Conservation (phyloP, 2,888 invertebrate genomes). For the Chloroclystis v-ata region DNA sequence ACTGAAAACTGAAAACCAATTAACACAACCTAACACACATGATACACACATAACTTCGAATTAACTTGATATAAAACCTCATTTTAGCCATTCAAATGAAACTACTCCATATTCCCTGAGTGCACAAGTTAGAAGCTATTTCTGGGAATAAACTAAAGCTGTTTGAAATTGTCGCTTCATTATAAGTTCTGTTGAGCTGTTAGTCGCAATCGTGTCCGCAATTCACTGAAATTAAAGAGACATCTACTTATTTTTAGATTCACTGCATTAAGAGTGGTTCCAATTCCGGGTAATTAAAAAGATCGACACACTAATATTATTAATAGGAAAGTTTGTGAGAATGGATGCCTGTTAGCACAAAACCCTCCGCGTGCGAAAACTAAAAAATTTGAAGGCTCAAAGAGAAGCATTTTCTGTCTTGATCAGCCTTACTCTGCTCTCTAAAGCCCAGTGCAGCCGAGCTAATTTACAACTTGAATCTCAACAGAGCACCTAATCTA, state of each 20-base stretch:
- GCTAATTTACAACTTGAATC: constrained; percentile 28
- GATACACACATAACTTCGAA: no score
- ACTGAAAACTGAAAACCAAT: no score
- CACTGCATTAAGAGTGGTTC: constrained; percentile 7
- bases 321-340: no score
- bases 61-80: no score
- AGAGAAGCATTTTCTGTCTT: background rate
- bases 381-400: no score
- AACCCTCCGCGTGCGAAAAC: background rate
- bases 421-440: background rate
- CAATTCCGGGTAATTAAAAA: background rate
- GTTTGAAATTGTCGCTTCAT: background rate
- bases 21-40: no score
- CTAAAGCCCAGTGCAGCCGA: constrained; percentile 6
- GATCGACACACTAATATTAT: no score
- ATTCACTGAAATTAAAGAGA: constrained; percentile 14
- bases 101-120: no score
- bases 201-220: constrained; percentile 9
- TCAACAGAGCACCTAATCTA: constrained; percentile 35
- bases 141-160: no score
- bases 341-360: no score
- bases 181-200: background rate
- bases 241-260: constrained; percentile 9
- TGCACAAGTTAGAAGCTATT: no score
- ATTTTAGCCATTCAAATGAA: no score